Conservation (phyloP, 2,113 vertebrate genomes). For the Hemicordylus capensis region DNA sequence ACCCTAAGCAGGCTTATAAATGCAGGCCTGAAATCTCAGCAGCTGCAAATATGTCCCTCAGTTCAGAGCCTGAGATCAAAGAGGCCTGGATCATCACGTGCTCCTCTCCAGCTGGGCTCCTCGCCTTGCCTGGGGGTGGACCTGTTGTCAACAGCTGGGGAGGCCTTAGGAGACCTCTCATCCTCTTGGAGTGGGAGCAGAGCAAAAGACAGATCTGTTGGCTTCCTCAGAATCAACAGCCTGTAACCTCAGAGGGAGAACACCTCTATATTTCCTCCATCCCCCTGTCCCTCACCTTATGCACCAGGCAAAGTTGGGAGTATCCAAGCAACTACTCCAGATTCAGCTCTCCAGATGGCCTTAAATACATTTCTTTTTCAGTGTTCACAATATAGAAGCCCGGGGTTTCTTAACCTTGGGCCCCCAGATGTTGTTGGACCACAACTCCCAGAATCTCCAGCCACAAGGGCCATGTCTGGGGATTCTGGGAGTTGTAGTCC, state of each 20-base stretch:
- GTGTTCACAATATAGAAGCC: not conserved
- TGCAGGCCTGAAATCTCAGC: not conserved
- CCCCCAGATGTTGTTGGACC: no score
- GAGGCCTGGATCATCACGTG: not conserved
- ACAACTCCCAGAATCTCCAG: no score
- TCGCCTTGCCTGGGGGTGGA: not conserved
- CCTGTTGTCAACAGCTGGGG: not conserved
- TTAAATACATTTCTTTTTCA: not conserved
- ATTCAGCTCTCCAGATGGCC: not conserved
- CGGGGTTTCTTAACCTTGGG: no score
- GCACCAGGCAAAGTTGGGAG: not conserved
- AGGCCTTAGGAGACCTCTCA: not conserved
- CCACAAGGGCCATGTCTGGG: no score
- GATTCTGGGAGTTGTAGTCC: no score
- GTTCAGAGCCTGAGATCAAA: not conserved
- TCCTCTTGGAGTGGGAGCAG: not conserved
- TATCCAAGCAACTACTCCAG: not conserved
- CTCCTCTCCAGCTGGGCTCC: not conserved
- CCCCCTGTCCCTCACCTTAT: no score
- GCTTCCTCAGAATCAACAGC: not conserved
- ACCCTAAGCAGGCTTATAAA: not conserved
- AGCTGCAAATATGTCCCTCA: not conserved
- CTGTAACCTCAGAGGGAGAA: not conserved
- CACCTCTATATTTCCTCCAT: not conserved
- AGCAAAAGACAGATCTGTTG: not conserved